phyloP scores from a whole-genome alignment of 2,113 vertebrate genomes.

The Physeter macrocephalus region DNA sequence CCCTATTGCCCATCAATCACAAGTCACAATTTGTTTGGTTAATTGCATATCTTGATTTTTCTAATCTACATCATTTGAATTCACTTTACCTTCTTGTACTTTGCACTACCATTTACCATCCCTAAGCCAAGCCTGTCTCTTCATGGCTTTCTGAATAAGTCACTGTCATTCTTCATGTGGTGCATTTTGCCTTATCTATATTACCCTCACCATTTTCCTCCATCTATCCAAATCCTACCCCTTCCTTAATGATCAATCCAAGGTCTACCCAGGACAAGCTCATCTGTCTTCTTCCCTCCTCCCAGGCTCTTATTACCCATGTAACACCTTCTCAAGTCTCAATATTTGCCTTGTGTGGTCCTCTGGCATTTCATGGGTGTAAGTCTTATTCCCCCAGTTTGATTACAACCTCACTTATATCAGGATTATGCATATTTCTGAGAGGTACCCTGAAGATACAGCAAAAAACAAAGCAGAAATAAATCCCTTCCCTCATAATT shows the following conservation, averaged over 20 bases:
- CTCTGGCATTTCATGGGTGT: background rate
- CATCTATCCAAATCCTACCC: background rate
- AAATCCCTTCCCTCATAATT: background rate
- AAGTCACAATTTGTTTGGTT: background rate
- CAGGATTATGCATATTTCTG: background rate
- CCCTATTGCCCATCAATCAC: background rate
- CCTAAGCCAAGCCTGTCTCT: background rate
- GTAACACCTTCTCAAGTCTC: background rate
- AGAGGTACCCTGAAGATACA: background rate
- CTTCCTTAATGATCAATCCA: background rate
- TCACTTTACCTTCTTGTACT: background rate
- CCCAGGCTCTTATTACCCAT: background rate
- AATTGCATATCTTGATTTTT: background rate
- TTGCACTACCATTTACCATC: background rate
- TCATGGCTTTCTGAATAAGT: background rate
- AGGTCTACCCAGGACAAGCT: background rate
- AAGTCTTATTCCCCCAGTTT: background rate
- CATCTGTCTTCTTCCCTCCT: background rate
- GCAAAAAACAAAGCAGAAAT: background rate
- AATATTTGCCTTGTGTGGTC: background rate
- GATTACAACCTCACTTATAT: background rate
- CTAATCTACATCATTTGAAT: background rate
- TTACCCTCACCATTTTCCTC: background rate
- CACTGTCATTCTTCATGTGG: background rate
- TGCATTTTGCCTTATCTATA: background rate